These are phyloP conservation scores for Ophiothrix spiculata DNA, from an alignment of 35 echinoderm and acorn worm species.

Conservation along the genomic window DNA sequence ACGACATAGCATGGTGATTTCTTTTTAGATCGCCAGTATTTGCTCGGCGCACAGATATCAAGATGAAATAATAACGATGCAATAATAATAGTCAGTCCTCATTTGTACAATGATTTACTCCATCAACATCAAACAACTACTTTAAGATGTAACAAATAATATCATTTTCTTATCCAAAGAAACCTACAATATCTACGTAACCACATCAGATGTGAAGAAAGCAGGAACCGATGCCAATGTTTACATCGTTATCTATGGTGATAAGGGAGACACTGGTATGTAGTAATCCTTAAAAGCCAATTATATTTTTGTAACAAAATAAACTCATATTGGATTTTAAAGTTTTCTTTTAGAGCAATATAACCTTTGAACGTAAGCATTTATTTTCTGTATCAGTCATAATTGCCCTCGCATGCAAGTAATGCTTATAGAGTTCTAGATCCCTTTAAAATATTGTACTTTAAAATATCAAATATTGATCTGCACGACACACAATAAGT, in stretches of 20 bases:
- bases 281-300: background rate
- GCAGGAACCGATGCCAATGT: background rate
- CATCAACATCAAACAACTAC: no score
- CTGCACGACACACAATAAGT: no score
- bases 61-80: no score
- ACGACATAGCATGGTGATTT: no score
- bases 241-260: constrained; percentile 8
- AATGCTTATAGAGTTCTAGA: background rate
- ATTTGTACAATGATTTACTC: no score
- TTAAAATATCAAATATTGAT: background rate
- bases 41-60: no score
- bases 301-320: background rate
- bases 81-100: no score
- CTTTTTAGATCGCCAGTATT: no score
- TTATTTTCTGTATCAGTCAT: background rate
- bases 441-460: background rate
- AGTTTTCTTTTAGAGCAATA: background rate
- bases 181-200: constrained; percentile 12
- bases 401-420: background rate
- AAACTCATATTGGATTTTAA: background rate
- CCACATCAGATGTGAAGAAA: background rate
- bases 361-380: background rate
- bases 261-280: constrained; percentile 65
- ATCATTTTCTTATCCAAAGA: no score
- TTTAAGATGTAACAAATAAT: no score